A percentile compares a stretch with the other conserved stretches of the same genome.
Conservation (phyloP, 2,113 vertebrate genomes). For the Daboia siamensis region DNA sequence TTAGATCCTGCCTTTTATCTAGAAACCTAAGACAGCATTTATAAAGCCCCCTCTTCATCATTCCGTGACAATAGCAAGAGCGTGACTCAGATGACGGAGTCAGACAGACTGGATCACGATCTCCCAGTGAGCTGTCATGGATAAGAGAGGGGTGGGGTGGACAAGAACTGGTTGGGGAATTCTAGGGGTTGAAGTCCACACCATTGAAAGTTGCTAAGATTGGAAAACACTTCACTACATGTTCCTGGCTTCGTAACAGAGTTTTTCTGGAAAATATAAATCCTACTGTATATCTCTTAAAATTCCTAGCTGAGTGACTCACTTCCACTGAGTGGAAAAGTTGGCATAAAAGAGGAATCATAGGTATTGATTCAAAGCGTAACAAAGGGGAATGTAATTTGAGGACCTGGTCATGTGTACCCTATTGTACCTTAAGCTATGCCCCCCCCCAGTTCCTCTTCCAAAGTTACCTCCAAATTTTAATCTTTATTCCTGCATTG, state of each 20-base stretch:
- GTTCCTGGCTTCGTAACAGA: background rate
- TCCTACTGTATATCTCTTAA: background rate
- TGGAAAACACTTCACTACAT: background rate
- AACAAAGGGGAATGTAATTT: no score
- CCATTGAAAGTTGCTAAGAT: background rate
- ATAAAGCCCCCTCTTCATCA: background rate
- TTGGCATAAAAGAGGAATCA: background rate
- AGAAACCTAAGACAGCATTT: background rate
- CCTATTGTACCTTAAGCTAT: background rate
- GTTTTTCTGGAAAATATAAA: background rate
- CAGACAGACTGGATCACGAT: background rate
- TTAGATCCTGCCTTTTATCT: background rate
- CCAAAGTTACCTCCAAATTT: background rate
- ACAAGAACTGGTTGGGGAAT: no score
- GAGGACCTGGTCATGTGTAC: background rate
- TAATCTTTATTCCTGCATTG: background rate
- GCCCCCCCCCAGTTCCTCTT: background rate
- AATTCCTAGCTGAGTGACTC: background rate
- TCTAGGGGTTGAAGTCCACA: no score
- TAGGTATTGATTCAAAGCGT: background rate
- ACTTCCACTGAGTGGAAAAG: background rate
- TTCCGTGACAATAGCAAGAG: background rate
- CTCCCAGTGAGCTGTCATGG: background rate
- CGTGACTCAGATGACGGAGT: background rate
- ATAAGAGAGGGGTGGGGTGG: background rate